Evolutionary conservation across 2,113 vertebrate genomes (phyloP).

Genomic region (Sorex araneus): DNA sequence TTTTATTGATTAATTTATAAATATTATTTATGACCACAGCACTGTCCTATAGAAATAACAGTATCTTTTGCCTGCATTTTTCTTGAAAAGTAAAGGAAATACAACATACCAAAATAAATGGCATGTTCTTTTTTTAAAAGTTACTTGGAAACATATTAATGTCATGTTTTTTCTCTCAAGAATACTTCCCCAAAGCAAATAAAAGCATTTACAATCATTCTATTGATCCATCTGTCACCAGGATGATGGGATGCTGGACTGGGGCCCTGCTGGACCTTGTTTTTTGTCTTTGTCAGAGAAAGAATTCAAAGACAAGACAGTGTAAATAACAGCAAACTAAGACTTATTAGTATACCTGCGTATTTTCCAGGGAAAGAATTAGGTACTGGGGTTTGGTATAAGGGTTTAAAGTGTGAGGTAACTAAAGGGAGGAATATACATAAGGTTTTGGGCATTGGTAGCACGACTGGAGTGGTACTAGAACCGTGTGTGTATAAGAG

Average conservation of each 20-base stretch:
- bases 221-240: background rate
- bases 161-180: conserved; percentile 38
- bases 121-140: background rate
- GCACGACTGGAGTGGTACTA: no score
- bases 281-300: no score
- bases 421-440: no score
- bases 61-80: conserved; percentile 9
- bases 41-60: background rate
- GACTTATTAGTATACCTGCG: no score
- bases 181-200: conserved; percentile 39
- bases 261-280: no score
- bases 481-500: no score
- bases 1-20: conserved; percentile 29
- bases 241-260: no score
- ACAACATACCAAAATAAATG: background rate
- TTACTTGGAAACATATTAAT: conserved; percentile 39
- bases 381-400: no score
- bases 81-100: background rate
- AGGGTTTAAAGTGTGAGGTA: background rate
- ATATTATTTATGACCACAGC: background rate
- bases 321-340: no score
- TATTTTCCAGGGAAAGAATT: no score
- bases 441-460: no score
- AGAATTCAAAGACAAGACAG: no score
- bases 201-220: background rate